Percentiles rank a stretch among this genome's conserved stretches.
These are phyloP conservation scores for Chalcosyrphus nemorum DNA, from an alignment of 2,888 invertebrate species.

Conservation along the genomic window DNA sequence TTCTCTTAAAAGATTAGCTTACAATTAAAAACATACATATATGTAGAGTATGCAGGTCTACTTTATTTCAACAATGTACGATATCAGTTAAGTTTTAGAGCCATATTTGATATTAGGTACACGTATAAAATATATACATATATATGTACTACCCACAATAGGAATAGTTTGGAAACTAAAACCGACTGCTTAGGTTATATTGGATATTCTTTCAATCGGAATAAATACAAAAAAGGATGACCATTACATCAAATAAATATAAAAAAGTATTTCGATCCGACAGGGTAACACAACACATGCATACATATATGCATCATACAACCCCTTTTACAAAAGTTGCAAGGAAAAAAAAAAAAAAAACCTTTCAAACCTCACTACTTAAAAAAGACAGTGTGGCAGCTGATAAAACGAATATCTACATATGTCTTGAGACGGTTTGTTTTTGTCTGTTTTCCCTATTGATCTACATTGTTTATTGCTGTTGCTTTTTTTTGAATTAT, in stretches of 20 bases:
- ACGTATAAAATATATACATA: too few relatives aligned
- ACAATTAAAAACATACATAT: too few relatives aligned
- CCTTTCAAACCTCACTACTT: not conserved
- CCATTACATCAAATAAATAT: not conserved
- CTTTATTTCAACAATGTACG: too few relatives aligned
- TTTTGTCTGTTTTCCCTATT: not conserved
- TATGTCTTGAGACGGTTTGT: not conserved
- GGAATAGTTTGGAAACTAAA: too few relatives aligned
- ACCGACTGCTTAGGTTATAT: not conserved
- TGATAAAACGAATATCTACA: not conserved
- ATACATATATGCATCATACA: not conserved
- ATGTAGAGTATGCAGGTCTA: too few relatives aligned
- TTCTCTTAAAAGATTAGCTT: too few relatives aligned
- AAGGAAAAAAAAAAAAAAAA: too few relatives aligned
- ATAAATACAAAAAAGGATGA: not conserved
- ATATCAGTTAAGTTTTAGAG: too few relatives aligned
- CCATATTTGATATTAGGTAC: too few relatives aligned
- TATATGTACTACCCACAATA: too few relatives aligned
- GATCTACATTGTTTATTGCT: not conserved
- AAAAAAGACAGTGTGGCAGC: not conserved
- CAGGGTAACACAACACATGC: not conserved
- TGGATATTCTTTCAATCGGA: not conserved
- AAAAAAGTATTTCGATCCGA: not conserved
- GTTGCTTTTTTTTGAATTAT: constrained; percentile 14
- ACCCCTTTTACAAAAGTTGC: not conserved